Conservation (phyloP, 2,113 vertebrate genomes). For the Boleophthalmus pectinirostris region DNA sequence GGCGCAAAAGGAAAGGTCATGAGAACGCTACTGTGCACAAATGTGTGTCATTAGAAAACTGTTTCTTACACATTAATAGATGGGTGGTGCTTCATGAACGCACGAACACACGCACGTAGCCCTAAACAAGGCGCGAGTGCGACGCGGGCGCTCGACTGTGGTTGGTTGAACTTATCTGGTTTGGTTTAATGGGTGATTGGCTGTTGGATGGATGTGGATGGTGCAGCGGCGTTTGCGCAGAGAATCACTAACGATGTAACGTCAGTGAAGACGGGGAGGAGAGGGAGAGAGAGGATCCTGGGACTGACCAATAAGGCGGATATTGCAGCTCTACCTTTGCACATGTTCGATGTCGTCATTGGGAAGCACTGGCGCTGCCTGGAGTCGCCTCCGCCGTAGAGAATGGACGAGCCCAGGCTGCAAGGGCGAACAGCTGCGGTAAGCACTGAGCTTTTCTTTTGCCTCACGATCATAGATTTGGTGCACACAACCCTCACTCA, state of each 20-base stretch:
- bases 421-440: constrained; percentile 64
- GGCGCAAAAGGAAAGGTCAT: constrained; percentile 2
- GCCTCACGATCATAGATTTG: background rate
- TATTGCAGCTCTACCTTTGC: constrained; percentile 42
- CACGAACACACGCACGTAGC: background rate
- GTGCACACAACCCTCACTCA: background rate
- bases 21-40: background rate
- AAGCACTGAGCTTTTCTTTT: constrained; percentile 48
- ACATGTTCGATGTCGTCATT: constrained; percentile 64
- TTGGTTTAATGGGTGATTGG: background rate
- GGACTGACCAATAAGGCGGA: constrained; percentile 54
- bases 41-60: constrained; percentile 5
- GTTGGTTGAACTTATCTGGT: background rate
- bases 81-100: background rate
- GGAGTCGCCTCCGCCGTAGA: constrained; percentile 21
- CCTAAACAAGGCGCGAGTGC: background rate
- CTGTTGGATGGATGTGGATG: constrained; percentile 24
- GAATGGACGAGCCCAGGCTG: constrained; percentile 49
- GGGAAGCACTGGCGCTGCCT: constrained; percentile 43
- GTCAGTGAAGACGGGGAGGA: constrained; percentile 15
- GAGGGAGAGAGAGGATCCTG: constrained; percentile 6
- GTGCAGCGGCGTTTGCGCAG: constrained; percentile 59
- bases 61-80: constrained; percentile 18
- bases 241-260: constrained; percentile 34
- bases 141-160: background rate